These are phyloP conservation scores for Diloba caeruleocephala DNA, from an alignment of 2,888 invertebrate genomes.

Conservation along the genomic window DNA sequence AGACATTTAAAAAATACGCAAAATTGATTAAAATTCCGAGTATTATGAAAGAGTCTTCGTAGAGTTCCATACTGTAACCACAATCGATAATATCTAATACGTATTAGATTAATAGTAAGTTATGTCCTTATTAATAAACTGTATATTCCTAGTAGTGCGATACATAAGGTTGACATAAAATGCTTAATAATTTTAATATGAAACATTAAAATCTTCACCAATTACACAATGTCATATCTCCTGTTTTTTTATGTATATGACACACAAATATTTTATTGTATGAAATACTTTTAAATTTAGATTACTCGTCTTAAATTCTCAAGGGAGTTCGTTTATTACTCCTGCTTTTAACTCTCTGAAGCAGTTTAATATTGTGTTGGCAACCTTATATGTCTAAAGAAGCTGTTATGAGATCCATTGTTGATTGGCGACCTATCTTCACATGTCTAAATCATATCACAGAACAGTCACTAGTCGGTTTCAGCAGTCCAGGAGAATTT, in stretches of 20 bases:
- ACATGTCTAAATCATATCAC: slow-evolving; percentile 67
- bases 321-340: slow-evolving; percentile 10
- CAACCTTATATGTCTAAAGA: slow-evolving; percentile 82
- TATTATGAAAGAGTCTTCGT: slow-evolving; percentile 69
- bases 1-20: slow-evolving; percentile 16
- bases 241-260: background rate
- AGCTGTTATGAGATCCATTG: slow-evolving; percentile 54
- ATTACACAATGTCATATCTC: slow-evolving; percentile 7
- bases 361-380: slow-evolving; percentile 67
- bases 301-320: slow-evolving; percentile 6
- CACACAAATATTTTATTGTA: slow-evolving; percentile 5
- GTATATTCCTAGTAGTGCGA: slow-evolving; percentile 39
- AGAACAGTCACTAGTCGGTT: slow-evolving; percentile 63
- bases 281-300: slow-evolving; percentile 1
- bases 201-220: background rate
- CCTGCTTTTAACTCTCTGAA: slow-evolving; percentile 18
- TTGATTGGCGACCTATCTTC: slow-evolving; percentile 25
- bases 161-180: slow-evolving; percentile 78
- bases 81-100: slow-evolving; percentile 60
- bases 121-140: slow-evolving; percentile 26
- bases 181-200: slow-evolving; percentile 25
- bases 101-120: slow-evolving; percentile 40
- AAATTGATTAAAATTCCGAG: slow-evolving; percentile 18
- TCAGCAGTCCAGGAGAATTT: slow-evolving; percentile 75
- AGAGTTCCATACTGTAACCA: slow-evolving; percentile 69